phyloP scores from a whole-genome alignment of 2,113 vertebrate species.

The Hiodon tergisus region DNA sequence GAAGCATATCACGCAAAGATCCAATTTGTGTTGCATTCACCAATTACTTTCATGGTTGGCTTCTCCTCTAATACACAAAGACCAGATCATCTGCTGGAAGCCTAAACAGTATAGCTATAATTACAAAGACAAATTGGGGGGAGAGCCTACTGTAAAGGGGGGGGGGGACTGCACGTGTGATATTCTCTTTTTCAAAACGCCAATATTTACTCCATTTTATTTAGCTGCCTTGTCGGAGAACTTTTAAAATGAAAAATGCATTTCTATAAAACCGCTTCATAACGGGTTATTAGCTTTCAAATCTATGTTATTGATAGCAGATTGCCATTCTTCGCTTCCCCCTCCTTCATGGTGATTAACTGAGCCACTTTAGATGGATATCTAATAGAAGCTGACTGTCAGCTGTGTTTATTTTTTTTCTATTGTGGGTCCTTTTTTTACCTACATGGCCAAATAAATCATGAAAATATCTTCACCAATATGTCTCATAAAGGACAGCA shows the following conservation, averaged over 20 bases:
- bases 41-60: conserved; percentile 70
- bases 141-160: conserved; percentile 41
- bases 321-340: background rate
- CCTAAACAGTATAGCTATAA: conserved; percentile 57
- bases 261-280: conserved; percentile 6
- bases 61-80: conserved; percentile 60
- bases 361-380: background rate
- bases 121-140: conserved; percentile 63
- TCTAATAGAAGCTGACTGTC: background rate
- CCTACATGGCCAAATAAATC: background rate
- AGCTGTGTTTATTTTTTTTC: background rate
- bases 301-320: background rate
- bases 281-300: background rate
- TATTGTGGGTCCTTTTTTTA: background rate
- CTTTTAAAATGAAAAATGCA: conserved; percentile 13
- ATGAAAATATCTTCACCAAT: background rate
- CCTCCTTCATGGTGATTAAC: background rate
- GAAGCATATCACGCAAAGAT: conserved; percentile 59
- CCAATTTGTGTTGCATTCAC: conserved; percentile 66
- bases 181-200: conserved; percentile 36
- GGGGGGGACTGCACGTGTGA: conserved; percentile 26
- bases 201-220: conserved; percentile 48
- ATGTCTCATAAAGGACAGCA: no score
- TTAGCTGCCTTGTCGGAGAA: conserved; percentile 24
- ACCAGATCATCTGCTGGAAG: conserved; percentile 61